Base-by-base conservation (phyloP, 92 coral and sea anemone species). In the Siderastrea siderea region DNA sequence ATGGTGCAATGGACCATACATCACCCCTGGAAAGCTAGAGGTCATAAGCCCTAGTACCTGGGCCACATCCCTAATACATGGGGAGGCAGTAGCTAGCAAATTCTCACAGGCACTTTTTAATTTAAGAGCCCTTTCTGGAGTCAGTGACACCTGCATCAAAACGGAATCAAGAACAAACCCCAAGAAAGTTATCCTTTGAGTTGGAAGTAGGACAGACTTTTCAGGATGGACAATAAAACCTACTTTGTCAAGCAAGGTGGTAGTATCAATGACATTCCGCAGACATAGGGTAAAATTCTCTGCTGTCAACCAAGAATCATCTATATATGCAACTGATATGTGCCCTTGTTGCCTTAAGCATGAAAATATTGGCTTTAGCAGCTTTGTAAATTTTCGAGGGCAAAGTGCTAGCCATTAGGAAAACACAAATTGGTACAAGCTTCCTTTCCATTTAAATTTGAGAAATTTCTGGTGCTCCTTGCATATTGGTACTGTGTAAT, bases 181-280 rank as follows among this genome's bases (percentile, higher is more conserved):
- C 86, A 92, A 70, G 80, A 86, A 85, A 58, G 81, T 61, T 45
- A 92, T 74, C 11, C 43, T 71, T 54, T 92, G 95, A 14, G 93
- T 79, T 9, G 91, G 95, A 43, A 67, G 17, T 19, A 90, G 71
- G 62, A 86, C 57, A 53, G 87, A 88, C 70, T 88, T 88, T 74
- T 76, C 86, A 47, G 92, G 90, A 66, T 92, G 90, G 3, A 88
- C 7, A 47, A 78, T 47, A 76, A 88, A 92, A 5, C 95, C 95
- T 44, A 92, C 61, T 45, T 49, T 85, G 58, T 89, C 74, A n/a
- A 92, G 65, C 15, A 92, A 71, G 61, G 66, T 62, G 38, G 85
- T 61, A 17, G 86, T 80, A 48, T 92, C 93, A n/a, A 62, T 50
- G 43, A 87, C 26, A 67, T 85, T 89, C 13, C 59, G 50, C 44